phyloP scores from a whole-genome alignment of 2,888 invertebrate species.

The Eupithecia exiguata region DNA sequence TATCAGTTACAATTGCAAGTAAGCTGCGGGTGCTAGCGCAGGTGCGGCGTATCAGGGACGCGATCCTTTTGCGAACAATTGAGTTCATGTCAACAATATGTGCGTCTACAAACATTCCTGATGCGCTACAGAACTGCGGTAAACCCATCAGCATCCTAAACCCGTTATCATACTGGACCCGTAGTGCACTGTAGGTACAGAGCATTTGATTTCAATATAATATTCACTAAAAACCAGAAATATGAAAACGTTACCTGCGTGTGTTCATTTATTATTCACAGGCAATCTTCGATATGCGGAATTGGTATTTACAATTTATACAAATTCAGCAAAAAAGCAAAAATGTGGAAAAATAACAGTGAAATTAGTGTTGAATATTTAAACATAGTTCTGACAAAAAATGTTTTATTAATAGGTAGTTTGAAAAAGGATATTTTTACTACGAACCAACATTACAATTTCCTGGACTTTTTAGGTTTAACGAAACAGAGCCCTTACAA shows the following conservation, averaged over 20 bases:
- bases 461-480: neutral
- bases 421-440: neutral
- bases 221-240: neutral
- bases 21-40: no score
- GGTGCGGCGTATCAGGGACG: no score
- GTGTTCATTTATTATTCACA: neutral
- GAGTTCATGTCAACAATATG: no score
- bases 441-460: neutral
- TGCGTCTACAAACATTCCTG: no score
- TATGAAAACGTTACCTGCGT: neutral
- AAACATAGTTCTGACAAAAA: neutral
- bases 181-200: no score
- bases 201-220: neutral
- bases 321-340: neutral
- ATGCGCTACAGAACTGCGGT: no score
- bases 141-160: no score
- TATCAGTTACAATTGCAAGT: no score
- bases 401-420: neutral
- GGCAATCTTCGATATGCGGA: neutral
- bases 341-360: neutral
- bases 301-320: neutral
- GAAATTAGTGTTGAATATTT: neutral
- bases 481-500: neutral
- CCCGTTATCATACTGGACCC: no score
- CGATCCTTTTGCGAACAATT: no score